Conservation (phyloP, 2,113 vertebrate species). For the Sturnira hondurensis region DNA sequence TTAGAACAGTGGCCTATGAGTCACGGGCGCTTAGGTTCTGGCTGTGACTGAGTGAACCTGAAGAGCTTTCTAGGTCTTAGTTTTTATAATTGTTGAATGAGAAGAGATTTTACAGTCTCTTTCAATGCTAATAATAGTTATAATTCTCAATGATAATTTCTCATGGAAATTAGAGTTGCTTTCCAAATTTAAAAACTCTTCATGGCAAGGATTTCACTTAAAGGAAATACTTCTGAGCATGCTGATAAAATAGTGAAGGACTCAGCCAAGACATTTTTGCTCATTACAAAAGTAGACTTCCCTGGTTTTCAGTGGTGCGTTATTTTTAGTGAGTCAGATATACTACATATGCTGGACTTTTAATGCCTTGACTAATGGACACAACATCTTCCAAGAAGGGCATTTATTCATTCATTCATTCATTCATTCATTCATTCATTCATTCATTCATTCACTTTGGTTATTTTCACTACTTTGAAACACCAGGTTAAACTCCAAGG, state of each 20-base stretch:
- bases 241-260: neutral
- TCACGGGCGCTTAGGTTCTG: neutral
- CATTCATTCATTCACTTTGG: too few relatives aligned
- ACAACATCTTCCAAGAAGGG: neutral
- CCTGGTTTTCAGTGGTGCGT: neutral
- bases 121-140: neutral
- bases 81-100: constrained; percentile 4
- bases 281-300: neutral
- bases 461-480: neutral
- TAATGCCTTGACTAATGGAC: neutral
- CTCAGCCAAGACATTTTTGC: neutral
- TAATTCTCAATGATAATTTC: neutral
- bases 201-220: constrained; percentile 19
- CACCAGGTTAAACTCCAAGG: neutral
- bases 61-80: neutral
- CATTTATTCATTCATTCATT: neutral
- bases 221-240: neutral
- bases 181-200: neutral
- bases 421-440: neutral
- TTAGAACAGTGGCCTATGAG: neutral
- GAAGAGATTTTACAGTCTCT: neutral
- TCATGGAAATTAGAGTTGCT: constrained; percentile 5
- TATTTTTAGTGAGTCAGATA: neutral
- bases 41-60: neutral
- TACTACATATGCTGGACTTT: neutral